phyloP scores from a whole-genome alignment of 2,888 invertebrate species.

The Acanthococcus lagerstroemiae region DNA sequence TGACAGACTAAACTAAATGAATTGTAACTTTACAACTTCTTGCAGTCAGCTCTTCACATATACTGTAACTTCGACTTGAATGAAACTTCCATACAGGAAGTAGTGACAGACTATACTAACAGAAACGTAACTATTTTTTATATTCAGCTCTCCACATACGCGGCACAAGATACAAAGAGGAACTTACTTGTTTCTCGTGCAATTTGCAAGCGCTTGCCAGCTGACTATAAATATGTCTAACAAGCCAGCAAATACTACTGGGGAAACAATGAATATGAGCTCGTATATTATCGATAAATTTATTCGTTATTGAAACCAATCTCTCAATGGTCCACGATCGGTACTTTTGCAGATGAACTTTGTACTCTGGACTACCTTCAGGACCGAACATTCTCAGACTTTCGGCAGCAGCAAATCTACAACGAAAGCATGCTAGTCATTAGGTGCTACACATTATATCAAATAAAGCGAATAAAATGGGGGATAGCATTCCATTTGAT shows the following conservation, averaged over 20 bases:
- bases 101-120: too few relatives aligned
- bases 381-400: constrained; percentile 65
- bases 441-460: background rate
- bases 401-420: constrained; percentile 49
- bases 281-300: constrained; percentile 70
- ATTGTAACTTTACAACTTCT: too few relatives aligned
- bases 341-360: constrained; percentile 63
- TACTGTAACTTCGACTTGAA: too few relatives aligned
- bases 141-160: too few relatives aligned
- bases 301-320: constrained; percentile 64
- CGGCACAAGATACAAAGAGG: constrained; percentile 33
- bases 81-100: too few relatives aligned
- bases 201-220: constrained; percentile 51
- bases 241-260: constrained; percentile 77
- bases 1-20: too few relatives aligned
- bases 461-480: too few relatives aligned
- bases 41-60: too few relatives aligned
- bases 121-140: too few relatives aligned
- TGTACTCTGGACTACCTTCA: constrained; percentile 62
- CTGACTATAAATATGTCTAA: constrained; percentile 68
- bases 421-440: constrained; percentile 5
- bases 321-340: constrained; percentile 68
- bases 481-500: too few relatives aligned
- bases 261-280: constrained; percentile 87
- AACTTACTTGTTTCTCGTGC: constrained; percentile 46